These are phyloP conservation scores for Phyto melanocephala DNA, from an alignment of 2,888 invertebrate species.

Conservation along the genomic window DNA sequence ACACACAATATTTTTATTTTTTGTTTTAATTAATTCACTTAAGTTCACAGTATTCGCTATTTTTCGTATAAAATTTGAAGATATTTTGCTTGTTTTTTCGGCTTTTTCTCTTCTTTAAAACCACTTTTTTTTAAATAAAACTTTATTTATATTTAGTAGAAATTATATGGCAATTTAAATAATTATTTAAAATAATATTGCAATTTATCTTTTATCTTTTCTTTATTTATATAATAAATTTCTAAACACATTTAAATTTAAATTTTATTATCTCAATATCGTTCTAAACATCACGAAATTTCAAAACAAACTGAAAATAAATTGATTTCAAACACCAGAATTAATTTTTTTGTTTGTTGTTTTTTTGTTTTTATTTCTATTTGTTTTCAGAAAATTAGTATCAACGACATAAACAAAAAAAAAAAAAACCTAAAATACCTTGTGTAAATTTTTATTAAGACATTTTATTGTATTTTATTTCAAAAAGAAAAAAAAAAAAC, in stretches of 20 bases:
- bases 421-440: slow-evolving; percentile 1
- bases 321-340: slow-evolving; percentile 41
- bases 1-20: not conserved
- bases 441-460: slow-evolving; percentile 2
- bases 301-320: slow-evolving; percentile 76
- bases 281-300: slow-evolving; percentile 76
- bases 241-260: slow-evolving; percentile 49
- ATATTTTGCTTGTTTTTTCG: not conserved
- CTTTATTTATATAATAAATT: slow-evolving; percentile 56
- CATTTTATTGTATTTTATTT: not conserved
- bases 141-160: not conserved
- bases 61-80: not conserved
- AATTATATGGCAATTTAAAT: slow-evolving; percentile 4
- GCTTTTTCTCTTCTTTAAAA: not conserved
- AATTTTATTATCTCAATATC: slow-evolving; percentile 60
- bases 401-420: not conserved
- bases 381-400: slow-evolving; percentile 31
- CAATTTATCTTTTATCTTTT: slow-evolving; percentile 22
- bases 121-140: not conserved
- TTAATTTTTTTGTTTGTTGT: slow-evolving; percentile 13
- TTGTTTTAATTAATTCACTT: not conserved
- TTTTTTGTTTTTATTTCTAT: slow-evolving; percentile 1
- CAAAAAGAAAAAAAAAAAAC: not conserved
- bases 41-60: not conserved
- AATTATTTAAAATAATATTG: slow-evolving; percentile 31